Evolutionary conservation across 2,113 vertebrate genomes (phyloP).

Genomic region (Oreochromis aureus): DNA sequence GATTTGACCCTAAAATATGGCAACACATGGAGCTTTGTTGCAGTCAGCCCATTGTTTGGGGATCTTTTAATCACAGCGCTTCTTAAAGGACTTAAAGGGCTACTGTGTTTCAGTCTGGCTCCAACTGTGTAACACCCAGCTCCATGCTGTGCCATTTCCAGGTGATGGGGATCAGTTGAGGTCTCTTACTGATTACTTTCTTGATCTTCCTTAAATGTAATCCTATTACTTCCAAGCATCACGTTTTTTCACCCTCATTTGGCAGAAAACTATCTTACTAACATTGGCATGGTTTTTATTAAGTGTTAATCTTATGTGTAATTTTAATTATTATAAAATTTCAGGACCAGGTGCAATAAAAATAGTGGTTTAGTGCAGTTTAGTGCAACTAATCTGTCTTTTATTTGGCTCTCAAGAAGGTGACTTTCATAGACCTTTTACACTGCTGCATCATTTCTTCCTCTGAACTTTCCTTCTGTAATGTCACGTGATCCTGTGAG

Average conservation of each 20-base stretch:
- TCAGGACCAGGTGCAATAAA: neutral
- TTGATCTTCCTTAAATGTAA: constrained; percentile 51
- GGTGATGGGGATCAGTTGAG: constrained; percentile 41
- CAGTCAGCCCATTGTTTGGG: neutral
- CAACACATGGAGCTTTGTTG: neutral
- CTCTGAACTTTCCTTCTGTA: neutral
- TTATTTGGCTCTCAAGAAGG: neutral
- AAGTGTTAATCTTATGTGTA: neutral
- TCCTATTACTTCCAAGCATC: constrained; percentile 51
- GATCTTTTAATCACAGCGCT: constrained; percentile 20
- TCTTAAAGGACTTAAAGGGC: neutral
- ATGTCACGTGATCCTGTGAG: neutral
- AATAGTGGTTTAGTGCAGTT: neutral
- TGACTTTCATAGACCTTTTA: neutral
- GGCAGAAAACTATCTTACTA: neutral
- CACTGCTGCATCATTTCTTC: neutral
- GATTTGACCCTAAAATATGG: neutral
- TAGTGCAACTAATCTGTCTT: neutral
- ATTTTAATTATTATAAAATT: neutral
- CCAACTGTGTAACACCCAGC: neutral
- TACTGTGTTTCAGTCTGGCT: constrained; percentile 8
- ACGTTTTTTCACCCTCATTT: constrained; percentile 17
- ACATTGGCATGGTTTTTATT: neutral
- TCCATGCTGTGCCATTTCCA: constrained; percentile 36
- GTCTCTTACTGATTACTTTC: constrained; percentile 28